Evolutionary conservation across 2,797 vertebrate species (phyloP), one percentile per base, ranked within the genome.

Genomic region (Lophotriccus pileatus): DNA sequence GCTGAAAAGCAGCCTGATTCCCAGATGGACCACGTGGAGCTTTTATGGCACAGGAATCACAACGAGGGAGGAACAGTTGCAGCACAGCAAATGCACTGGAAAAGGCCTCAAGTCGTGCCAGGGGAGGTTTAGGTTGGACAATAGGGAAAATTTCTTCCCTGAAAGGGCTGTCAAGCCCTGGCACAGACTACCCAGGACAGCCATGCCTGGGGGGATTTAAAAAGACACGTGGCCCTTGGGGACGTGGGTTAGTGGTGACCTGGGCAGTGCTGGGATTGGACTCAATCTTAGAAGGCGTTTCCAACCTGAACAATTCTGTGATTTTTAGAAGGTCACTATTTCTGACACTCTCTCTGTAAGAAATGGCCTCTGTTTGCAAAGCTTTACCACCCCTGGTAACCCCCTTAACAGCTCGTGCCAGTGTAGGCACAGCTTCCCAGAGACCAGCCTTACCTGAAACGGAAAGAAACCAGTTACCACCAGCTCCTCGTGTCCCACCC

Each of bases 11-110:
- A 49, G 8, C 7, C 9, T 3, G 28, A 63, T 17, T 84, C 21
- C 36, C 37, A 58, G 39, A 55, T 0, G 19, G 28, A 24, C 41
- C 14, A 12, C 0, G 0, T 10, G 32, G 63, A 53, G 25, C 44
- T 53, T 44, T 14, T 7, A 15, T 5, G 62, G 72, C 52, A 47
- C 24, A 5, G 7, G 37, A 63, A 18, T 10, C 49, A 49, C 30
- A 24, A 4, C 10, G 55, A n/a, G 1, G 12, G 20, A 70, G 30
- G 49, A 43, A 32, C 14, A 68, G 53, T 1, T 34, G 39, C 55
- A 36, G 37, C 5, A 36, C 23, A 41, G 39, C 14, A 50, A 46
- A 59, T 2, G 7, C 36, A 13, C 47, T 32, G 24, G 10, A 56
- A 64, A 67, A 2, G 1, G 39, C 27, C 46, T 73, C 59, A 21